Percentiles rank a stretch among this genome's conserved stretches.
These are phyloP conservation scores for Choristoneura rosaceana DNA, from an alignment of 2,888 invertebrate species.

Conservation along the genomic window DNA sequence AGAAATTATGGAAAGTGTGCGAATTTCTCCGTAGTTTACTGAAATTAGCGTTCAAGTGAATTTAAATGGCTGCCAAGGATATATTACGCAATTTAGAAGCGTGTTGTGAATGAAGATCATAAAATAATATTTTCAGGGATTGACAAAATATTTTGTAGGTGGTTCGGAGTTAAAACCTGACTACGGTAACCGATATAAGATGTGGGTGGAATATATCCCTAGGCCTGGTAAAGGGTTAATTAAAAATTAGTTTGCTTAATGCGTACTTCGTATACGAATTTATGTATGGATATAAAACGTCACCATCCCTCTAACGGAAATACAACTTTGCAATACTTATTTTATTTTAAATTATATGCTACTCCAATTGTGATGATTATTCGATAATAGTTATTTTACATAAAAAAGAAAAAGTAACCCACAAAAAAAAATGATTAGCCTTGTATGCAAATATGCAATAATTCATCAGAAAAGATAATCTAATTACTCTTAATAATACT, in stretches of 20 bases:
- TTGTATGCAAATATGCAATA: background rate
- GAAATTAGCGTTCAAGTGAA: no score
- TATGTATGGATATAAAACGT: background rate
- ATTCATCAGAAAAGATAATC: constrained; percentile 4
- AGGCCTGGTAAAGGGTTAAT: no score
- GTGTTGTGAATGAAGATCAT: no score
- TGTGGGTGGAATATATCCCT: no score
- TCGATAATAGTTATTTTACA: background rate
- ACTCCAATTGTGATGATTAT: constrained; percentile 8
- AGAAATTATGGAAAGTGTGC: no score
- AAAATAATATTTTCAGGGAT: no score
- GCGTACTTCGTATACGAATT: constrained; percentile 24
- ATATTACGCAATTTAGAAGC: no score
- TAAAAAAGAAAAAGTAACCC: background rate
- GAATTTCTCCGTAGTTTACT: no score
- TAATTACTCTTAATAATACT: constrained; percentile 37
- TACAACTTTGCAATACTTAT: constrained; percentile 14
- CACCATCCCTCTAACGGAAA: background rate
- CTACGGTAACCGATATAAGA: no score
- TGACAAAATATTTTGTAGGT: no score
- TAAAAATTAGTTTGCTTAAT: background rate
- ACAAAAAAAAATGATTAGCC: background rate
- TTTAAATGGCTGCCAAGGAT: no score
- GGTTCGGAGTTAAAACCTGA: no score
- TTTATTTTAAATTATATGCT: constrained; percentile 5